phyloP scores from a whole-genome alignment of 2,888 invertebrate species.

The Amphipoea oculea region DNA sequence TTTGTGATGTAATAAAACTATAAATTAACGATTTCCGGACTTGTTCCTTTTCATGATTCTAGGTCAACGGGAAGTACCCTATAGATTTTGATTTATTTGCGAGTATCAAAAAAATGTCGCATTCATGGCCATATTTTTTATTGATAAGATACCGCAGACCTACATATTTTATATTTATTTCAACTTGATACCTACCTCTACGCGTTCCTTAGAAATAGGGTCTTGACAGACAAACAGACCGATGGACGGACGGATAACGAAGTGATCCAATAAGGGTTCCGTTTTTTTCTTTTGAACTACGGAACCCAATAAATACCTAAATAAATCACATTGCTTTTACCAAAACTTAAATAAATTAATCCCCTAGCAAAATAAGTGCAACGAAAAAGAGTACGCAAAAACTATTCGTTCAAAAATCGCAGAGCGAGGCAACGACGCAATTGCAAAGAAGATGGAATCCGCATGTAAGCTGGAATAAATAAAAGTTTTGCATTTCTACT shows the following conservation, averaged over 20 bases:
- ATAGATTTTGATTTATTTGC: too few relatives aligned
- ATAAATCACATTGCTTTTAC: not conserved
- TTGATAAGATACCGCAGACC: too few relatives aligned
- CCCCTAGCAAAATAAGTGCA: not conserved
- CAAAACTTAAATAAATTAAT: not conserved
- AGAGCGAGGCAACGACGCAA: not conserved
- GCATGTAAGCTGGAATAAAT: slow-evolving; percentile 51
- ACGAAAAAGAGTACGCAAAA: slow-evolving; percentile 17
- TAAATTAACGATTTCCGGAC: too few relatives aligned
- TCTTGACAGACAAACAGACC: not conserved
- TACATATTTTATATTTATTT: too few relatives aligned
- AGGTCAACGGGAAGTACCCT: too few relatives aligned
- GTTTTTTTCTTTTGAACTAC: not conserved
- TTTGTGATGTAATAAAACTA: too few relatives aligned
- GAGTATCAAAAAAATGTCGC: too few relatives aligned
- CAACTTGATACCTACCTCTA: too few relatives aligned
- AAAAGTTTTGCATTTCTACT: slow-evolving; percentile 49
- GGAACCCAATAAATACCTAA: not conserved
- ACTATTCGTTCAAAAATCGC: slow-evolving; percentile 30
- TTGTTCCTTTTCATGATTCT: too few relatives aligned
- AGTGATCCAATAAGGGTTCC: not conserved
- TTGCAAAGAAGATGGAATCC: slow-evolving; percentile 22
- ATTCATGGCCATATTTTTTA: too few relatives aligned
- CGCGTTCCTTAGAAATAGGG: too few relatives aligned
- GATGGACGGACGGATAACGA: not conserved